These are phyloP conservation scores for Anodontia alba DNA, from an alignment of 2,888 invertebrate genomes.

Conservation along the genomic window DNA sequence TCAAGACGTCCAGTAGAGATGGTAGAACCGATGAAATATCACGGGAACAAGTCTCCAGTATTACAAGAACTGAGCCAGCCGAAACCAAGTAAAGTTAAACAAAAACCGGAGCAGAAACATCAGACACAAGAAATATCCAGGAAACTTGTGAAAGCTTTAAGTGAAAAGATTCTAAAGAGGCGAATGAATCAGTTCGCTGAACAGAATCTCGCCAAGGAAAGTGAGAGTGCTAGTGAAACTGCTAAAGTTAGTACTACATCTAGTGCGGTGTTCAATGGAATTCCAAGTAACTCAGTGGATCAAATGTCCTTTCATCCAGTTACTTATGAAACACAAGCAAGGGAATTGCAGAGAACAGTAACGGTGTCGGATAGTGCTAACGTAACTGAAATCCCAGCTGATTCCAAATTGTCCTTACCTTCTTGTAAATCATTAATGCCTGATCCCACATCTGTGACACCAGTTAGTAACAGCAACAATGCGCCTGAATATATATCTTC, in stretches of 20 bases:
- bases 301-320: not conserved
- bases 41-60: not conserved
- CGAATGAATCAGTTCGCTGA: conserved; percentile 36
- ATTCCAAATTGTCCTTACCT: not conserved
- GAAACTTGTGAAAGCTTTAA: conserved; percentile 71
- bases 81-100: not conserved
- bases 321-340: not conserved
- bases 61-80: not conserved
- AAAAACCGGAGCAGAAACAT: not conserved
- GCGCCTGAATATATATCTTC: not conserved
- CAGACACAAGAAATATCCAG: conserved; percentile 63
- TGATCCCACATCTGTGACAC: not conserved
- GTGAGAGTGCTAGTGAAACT: conserved; percentile 35
- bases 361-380: not conserved
- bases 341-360: not conserved
- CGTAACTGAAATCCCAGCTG: not conserved
- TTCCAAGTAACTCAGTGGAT: not conserved
- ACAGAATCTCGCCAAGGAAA: not conserved
- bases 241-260: conserved; percentile 26
- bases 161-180: conserved; percentile 70
- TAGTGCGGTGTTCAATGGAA: not conserved
- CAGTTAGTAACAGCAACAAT: not conserved
- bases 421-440: no score
- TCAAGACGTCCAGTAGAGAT: not conserved
- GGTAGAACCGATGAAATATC: not conserved